Evolutionary conservation across 2,888 invertebrate species (phyloP).

Genomic region (Diarsia rubi): DNA sequence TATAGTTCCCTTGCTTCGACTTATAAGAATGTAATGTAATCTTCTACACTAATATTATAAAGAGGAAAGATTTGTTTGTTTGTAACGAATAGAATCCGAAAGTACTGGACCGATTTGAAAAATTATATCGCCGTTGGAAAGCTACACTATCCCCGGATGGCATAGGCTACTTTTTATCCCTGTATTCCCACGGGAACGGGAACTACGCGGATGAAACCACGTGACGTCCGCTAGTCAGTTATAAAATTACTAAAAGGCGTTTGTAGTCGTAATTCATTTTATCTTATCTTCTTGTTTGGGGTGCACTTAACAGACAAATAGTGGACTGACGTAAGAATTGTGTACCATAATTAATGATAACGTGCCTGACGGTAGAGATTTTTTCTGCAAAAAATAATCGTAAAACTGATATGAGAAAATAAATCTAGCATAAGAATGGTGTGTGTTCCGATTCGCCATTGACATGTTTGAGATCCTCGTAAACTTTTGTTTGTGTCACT

Average conservation of each 20-base stretch:
- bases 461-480: not conserved
- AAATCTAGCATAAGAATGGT: not conserved
- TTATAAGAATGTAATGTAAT: conserved; percentile 11
- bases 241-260: conserved; percentile 18
- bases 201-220: too few relatives aligned
- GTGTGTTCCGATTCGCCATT: not conserved
- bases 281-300: conserved; percentile 49
- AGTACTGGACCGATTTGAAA: too few relatives aligned
- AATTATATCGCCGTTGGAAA: too few relatives aligned
- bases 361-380: not conserved
- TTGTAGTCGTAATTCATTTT: conserved; percentile 13
- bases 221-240: too few relatives aligned
- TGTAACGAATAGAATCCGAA: too few relatives aligned
- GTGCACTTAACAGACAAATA: conserved; percentile 42
- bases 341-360: conserved; percentile 7
- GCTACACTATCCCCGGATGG: too few relatives aligned
- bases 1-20: not conserved
- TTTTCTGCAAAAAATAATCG: not conserved
- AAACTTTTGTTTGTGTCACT: not conserved
- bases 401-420: not conserved
- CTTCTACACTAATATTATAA: too few relatives aligned
- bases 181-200: too few relatives aligned
- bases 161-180: too few relatives aligned
- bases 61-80: too few relatives aligned
- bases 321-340: conserved; percentile 15